phyloP scores from a whole-genome alignment of 2,113 vertebrate genomes.

The Dromas ardeola region DNA sequence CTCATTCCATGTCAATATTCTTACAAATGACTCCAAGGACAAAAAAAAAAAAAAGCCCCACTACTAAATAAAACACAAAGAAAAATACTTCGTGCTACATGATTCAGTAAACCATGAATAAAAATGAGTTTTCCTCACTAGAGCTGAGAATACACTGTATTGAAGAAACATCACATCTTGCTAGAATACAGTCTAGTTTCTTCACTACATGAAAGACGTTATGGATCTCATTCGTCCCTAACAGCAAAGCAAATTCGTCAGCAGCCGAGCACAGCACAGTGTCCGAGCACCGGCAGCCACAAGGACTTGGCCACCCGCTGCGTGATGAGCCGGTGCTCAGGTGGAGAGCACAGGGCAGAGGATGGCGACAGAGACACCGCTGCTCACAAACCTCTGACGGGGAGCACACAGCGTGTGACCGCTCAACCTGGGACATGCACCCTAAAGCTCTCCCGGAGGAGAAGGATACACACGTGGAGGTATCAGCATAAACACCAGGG shows the following conservation, averaged over 20 bases:
- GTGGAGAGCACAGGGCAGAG: neutral
- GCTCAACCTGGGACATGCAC: too few relatives aligned
- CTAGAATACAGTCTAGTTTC: neutral
- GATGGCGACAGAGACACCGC: neutral
- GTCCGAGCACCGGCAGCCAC: neutral
- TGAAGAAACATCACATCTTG: neutral
- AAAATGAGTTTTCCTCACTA: neutral
- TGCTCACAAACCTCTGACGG: neutral
- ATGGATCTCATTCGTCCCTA: neutral
- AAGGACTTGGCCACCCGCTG: neutral
- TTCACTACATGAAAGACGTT: neutral
- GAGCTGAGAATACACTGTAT: neutral
- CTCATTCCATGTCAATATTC: neutral
- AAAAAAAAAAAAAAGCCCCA: neutral
- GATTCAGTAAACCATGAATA: neutral
- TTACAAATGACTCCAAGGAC: neutral
- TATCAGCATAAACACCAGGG: neutral
- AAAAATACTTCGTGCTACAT: neutral
- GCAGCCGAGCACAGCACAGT: neutral
- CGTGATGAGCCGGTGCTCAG: neutral
- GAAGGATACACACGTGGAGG: neutral
- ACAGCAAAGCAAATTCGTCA: neutral
- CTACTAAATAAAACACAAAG: neutral
- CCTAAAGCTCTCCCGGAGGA: neutral
- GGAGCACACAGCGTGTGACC: rapidly evolving